Conservation (phyloP, 2,113 vertebrate species). For the Mobula hypostoma region DNA sequence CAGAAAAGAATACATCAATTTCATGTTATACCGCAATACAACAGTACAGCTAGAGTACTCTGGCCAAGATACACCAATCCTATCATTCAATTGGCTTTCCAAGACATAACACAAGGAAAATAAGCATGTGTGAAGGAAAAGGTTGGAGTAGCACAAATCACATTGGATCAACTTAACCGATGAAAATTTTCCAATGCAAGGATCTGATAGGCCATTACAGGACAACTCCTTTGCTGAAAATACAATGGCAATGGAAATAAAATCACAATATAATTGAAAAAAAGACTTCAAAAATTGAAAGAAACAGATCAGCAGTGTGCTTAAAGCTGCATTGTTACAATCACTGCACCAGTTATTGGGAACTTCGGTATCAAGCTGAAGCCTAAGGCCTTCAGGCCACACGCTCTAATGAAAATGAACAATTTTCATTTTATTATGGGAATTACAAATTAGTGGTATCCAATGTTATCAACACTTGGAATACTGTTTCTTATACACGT, state of each 20-base stretch:
- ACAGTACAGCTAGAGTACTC: background rate
- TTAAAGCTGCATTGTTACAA: background rate
- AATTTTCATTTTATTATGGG: too few species aligned
- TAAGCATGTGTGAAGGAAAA: too few species aligned
- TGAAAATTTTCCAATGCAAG: background rate
- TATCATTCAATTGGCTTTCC: background rate
- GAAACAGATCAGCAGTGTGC: background rate
- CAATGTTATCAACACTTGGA: too few species aligned
- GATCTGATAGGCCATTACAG: background rate
- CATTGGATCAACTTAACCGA: background rate
- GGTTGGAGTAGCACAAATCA: background rate
- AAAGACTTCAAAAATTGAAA: background rate
- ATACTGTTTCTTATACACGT: too few species aligned
- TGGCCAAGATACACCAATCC: background rate
- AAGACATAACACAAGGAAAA: background rate
- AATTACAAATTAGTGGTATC: too few species aligned
- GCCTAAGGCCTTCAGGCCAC: background rate
- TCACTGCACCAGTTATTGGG: background rate
- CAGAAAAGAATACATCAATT: constrained; percentile 10
- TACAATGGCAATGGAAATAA: background rate
- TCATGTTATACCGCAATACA: background rate
- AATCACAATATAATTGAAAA: background rate
- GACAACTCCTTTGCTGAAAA: background rate
- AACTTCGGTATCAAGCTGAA: too few species aligned
- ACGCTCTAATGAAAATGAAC: background rate